Percentiles rank a stretch among this genome's conserved stretches.
phyloP scores from a whole-genome alignment of 2,797 vertebrate species.

The Scolopax bukidnonensis region DNA sequence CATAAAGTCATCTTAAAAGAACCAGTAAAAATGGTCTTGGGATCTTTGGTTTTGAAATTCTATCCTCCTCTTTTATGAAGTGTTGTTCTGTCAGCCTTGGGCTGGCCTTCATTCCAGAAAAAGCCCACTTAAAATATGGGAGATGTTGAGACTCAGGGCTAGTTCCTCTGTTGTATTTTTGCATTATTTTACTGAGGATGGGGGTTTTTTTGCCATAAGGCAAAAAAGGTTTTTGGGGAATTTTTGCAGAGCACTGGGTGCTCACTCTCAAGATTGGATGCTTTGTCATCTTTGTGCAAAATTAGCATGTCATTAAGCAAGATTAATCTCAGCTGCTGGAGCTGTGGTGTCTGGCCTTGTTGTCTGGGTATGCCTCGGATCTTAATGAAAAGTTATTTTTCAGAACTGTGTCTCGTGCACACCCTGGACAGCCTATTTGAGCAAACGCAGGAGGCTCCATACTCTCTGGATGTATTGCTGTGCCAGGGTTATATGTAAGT shows the following conservation, averaged over 20 bases:
- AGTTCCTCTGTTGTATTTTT: not conserved
- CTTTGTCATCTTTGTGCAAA: not conserved
- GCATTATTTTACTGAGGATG: not conserved
- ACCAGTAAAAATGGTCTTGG: not conserved
- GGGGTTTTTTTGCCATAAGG: not conserved
- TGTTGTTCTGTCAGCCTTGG: not conserved
- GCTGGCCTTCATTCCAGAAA: not conserved
- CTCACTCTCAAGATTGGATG: not conserved
- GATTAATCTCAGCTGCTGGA: constrained; percentile 17
- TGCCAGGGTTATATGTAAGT: not conserved
- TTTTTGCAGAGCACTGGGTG: not conserved
- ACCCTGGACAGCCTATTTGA: not conserved
- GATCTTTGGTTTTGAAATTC: not conserved
- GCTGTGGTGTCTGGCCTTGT: not conserved
- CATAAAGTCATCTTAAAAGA: not conserved
- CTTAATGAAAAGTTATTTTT: not conserved
- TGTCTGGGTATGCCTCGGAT: not conserved
- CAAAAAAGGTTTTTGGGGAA: not conserved
- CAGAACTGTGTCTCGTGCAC: not conserved
- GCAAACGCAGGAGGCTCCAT: not conserved
- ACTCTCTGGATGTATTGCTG: not conserved
- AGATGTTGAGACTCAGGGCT: not conserved
- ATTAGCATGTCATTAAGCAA: constrained; percentile 2
- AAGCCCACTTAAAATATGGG: not conserved
- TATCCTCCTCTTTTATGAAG: not conserved